phyloP scores from a whole-genome alignment of 1,140 invertebrate genomes.

The Drosophila mojavensis region DNA sequence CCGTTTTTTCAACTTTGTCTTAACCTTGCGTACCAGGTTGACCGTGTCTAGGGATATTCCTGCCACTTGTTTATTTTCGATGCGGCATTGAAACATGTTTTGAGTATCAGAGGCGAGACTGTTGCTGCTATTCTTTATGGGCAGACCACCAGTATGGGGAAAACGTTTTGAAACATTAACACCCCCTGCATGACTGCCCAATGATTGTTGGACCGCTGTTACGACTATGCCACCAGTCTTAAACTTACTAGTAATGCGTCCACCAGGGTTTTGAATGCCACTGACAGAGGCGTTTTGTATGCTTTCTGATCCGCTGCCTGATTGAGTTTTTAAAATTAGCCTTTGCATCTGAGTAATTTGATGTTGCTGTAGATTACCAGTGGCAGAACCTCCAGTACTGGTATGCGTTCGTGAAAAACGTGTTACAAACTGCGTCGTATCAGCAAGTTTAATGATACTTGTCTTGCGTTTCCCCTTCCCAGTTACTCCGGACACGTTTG shows the following conservation, averaged over 20 bases:
- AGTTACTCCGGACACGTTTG: neutral
- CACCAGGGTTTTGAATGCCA: slow-evolving; percentile 13
- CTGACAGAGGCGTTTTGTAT: slow-evolving; percentile 13
- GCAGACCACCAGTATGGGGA: slow-evolving; percentile 35
- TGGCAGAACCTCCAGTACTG: slow-evolving; percentile 17
- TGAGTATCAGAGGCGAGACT: neutral
- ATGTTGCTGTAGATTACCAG: slow-evolving; percentile 32
- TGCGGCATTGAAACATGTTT: slow-evolving; percentile 36
- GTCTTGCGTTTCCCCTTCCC: slow-evolving; percentile 62
- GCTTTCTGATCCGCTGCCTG: slow-evolving; percentile 2
- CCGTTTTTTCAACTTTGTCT: slow-evolving; percentile 78
- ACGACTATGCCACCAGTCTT: slow-evolving; percentile 86
- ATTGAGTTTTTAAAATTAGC: slow-evolving; percentile 46
- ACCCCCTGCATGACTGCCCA: slow-evolving; percentile 17
- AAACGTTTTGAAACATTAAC: slow-evolving; percentile 50
- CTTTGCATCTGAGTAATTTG: slow-evolving; percentile 46
- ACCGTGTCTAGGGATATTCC: slow-evolving; percentile 59
- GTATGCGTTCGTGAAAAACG: slow-evolving; percentile 55
- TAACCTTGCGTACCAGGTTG: slow-evolving; percentile 75
- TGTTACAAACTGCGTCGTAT: slow-evolving; percentile 70
- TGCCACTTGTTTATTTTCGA: slow-evolving; percentile 38
- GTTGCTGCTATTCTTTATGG: slow-evolving; percentile 29
- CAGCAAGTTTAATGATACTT: slow-evolving; percentile 70
- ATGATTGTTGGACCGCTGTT: slow-evolving; percentile 84
- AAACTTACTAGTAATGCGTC: slow-evolving; percentile 82